A percentile compares a stretch with the other conserved stretches of the same genome.
These are phyloP conservation scores for Anoncus sp. DNA, from an alignment of 2,888 invertebrate species.

Conservation along the genomic window DNA sequence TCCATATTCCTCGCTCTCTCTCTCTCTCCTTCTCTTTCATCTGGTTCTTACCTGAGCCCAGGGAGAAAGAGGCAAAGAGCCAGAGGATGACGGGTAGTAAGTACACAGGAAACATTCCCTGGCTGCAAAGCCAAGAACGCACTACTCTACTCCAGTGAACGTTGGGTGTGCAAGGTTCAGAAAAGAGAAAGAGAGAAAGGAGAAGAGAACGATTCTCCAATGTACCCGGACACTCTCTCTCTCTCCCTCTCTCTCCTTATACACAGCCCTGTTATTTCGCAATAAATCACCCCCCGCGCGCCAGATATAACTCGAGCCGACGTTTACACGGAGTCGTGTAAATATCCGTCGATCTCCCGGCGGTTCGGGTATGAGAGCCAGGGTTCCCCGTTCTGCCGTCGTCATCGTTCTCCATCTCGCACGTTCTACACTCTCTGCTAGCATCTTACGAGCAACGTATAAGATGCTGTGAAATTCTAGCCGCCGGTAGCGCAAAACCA, in stretches of 20 bases:
- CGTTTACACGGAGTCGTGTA: slow-evolving; percentile 64
- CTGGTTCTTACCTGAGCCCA: slow-evolving; percentile 45
- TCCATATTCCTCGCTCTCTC: slow-evolving; percentile 7
- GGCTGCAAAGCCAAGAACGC: slow-evolving; percentile 8
- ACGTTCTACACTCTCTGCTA: background rate
- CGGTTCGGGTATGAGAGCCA: slow-evolving; percentile 49
- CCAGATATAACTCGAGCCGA: slow-evolving; percentile 69
- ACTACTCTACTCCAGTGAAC: slow-evolving; percentile 27
- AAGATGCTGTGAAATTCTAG: slow-evolving; percentile 28
- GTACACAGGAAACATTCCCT: slow-evolving; percentile 19
- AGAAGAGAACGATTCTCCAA: slow-evolving; percentile 31
- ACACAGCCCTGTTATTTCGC: slow-evolving; percentile 76
- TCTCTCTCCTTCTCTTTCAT: slow-evolving; percentile 3
- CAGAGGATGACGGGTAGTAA: slow-evolving; percentile 9
- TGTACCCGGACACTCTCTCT: slow-evolving; percentile 57
- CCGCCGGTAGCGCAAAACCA: slow-evolving; percentile 47
- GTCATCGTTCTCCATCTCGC: slow-evolving; percentile 52
- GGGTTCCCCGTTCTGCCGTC: slow-evolving; percentile 57
- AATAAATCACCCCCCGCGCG: slow-evolving; percentile 74
- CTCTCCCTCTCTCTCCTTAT: slow-evolving; percentile 26
- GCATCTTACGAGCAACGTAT: slow-evolving; percentile 4
- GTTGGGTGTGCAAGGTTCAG: slow-evolving; percentile 19
- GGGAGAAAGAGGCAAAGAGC: slow-evolving; percentile 54
- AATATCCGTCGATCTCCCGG: slow-evolving; percentile 72
- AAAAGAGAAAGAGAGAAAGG: slow-evolving; percentile 25